Base-by-base conservation (phyloP, 2,888 invertebrate genomes). In the Eupeodes luniger region DNA sequence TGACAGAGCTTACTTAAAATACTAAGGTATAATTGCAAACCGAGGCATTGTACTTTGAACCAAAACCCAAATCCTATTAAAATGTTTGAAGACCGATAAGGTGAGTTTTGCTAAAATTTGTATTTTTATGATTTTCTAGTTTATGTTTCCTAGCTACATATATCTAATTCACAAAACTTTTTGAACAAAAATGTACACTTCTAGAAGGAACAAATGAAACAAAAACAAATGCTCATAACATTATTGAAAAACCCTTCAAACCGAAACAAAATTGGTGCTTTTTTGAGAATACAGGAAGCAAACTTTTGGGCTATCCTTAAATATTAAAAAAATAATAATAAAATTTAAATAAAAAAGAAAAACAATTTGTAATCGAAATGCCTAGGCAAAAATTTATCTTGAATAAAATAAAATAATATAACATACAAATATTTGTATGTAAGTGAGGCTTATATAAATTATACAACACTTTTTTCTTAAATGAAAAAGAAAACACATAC, bases 361-460 rank as follows among this genome's bases (percentile, higher is more conserved):
- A 59, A 62, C 36, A 77, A 67, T 53, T 79, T 49, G 66, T 78
- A 81, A 69, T 59, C 44, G 19, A 81, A 36, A 67, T 66, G 72
- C 77, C 79, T 74, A 85, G 59, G 27, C 19, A 81, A 64, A 51
- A 70, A 27, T 55, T 47, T 7, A 72, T 69, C 51, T 77, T 81
- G 44, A 44, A 74, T 74, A 9, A 74, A 78, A 44, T 59, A 40
- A 40, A 40, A 40, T 40, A 40, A 40, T 40, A 40, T 40, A 59
- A 59, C 7, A 49, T 16, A 59, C 6, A 78, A 74, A 57, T 9
- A 75, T 69, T 78, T 40, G 40, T 40, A 40, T 40, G 9, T 40
- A 40, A 40, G 6, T 40, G 40, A 40, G 74, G 74, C 81, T 69
- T 49, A 27, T 27, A 66, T 75, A 27, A 27, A 27, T 27, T 27